phyloP scores from a whole-genome alignment of 2,113 vertebrate genomes.

The Halichoerus grypus region DNA sequence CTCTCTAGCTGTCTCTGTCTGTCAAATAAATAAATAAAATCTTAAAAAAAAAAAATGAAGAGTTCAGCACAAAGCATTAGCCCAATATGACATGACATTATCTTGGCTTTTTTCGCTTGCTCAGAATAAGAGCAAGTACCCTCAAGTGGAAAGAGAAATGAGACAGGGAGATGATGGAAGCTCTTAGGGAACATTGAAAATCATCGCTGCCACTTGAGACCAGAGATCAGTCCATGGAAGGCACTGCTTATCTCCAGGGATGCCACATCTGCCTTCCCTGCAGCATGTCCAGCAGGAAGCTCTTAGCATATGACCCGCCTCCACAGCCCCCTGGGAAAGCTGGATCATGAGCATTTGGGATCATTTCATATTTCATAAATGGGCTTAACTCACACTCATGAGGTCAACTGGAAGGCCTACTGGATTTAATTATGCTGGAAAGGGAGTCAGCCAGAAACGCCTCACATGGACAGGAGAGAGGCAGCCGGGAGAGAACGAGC shows the following conservation, averaged over 20 bases:
- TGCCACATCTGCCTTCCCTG: constrained; percentile 25
- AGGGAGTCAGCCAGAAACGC: constrained; percentile 71
- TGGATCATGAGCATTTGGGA: constrained; percentile 74
- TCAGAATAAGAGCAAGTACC: constrained; percentile 34
- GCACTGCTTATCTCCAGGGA: neutral
- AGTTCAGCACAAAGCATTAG: neutral
- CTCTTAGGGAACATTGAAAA: neutral
- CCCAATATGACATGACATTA: neutral
- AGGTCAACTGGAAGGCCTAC: constrained; percentile 74
- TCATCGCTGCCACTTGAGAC: neutral
- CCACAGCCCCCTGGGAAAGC: constrained; percentile 56
- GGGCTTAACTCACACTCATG: constrained; percentile 75
- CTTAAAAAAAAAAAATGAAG: neutral
- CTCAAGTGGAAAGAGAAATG: neutral
- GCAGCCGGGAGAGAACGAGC: constrained; percentile 31
- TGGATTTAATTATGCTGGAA: constrained; percentile 77
- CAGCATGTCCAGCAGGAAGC: constrained; percentile 54
- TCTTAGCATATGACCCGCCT: constrained; percentile 52
- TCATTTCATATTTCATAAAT: constrained; percentile 81
- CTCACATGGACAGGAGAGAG: constrained; percentile 44
- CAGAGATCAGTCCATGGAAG: neutral
- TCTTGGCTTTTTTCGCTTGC: constrained; percentile 13
- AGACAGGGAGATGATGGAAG: neutral
- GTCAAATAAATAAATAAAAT: too few relatives aligned
- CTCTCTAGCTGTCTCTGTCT: too few relatives aligned